Percentiles rank a stretch among this genome's conserved stretches.
Conservation (phyloP, 2,113 vertebrate genomes). For the Hemichromis elongatus region DNA sequence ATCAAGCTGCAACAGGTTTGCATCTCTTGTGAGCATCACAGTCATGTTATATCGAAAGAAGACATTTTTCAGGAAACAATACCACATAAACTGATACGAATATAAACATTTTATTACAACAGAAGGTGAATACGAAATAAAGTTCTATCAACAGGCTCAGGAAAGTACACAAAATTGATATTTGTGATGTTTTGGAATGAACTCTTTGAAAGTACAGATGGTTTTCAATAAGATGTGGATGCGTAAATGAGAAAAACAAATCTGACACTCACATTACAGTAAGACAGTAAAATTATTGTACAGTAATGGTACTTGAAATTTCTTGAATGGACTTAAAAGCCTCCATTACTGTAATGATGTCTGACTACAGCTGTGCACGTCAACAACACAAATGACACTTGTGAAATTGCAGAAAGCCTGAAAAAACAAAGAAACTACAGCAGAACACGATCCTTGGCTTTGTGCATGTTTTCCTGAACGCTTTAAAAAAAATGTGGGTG, state of each 20-base stretch:
- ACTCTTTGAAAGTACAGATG: neutral
- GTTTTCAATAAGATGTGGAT: neutral
- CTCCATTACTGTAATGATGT: neutral
- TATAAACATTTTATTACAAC: slow-evolving; percentile 16
- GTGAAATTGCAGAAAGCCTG: neutral
- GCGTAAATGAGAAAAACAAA: neutral
- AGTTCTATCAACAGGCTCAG: neutral
- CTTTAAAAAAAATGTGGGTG: neutral
- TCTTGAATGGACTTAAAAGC: neutral
- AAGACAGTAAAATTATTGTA: neutral
- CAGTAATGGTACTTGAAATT: neutral
- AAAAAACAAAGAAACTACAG: neutral
- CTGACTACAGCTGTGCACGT: neutral
- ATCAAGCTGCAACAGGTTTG: neutral
- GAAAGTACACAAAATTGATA: neutral
- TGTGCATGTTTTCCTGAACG: neutral
- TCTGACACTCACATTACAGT: neutral
- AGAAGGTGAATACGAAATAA: neutral
- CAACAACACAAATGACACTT: neutral
- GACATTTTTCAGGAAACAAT: neutral
- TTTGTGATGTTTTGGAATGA: neutral
- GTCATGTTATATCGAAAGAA: neutral
- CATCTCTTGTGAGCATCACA: neutral
- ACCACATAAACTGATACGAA: neutral
- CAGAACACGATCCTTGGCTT: neutral